Evolutionary conservation across 1,140 invertebrate species (phyloP), one percentile per base, ranked within the genome.

Genomic region (Lasioglossum baleicum): DNA sequence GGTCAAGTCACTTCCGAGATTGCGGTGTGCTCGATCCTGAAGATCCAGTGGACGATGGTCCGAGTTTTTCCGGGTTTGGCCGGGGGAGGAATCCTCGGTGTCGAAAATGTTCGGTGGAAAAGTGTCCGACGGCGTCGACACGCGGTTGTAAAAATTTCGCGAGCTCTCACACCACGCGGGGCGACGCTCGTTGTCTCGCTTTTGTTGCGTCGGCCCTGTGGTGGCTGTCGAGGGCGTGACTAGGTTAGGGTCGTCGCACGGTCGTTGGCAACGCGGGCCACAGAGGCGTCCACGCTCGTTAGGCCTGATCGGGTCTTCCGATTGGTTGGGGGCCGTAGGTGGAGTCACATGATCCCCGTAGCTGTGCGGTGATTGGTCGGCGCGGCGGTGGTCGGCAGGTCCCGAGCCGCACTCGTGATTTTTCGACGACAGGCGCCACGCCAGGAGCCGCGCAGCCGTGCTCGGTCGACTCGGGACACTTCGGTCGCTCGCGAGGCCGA

Each of bases 401-500:
- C 51, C 66, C 56, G 40, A 51, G 48, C 22, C 11, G 68, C 35
- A 66, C 75, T 66, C n/a, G 65, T 58, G 77, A 87, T 87, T 88
- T 88, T 88, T 88, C 78, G 79, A 71, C 77, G 75, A 53, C 4
- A 80, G 60, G 75, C 77, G 53, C 75, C 60, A 68, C 67, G 71
- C 68, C 44, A 68, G 58, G 42, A 67, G 35, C 31, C 80, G 80
- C 83, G 82, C 82, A 83, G 75, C 70, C 83, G 87, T 83, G 70
- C 81, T 83, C 70, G 69, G 20, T 31, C 68, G 51, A 31, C 75
- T 11, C 65, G 48, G 80, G 79, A 78, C 69, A 83, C 84, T 83
- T 72, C 64, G 81, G n/a, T 79, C 64, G 75, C 75, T 74, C 76
- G 83, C 89, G 82, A 86, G 84, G 87, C 85, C 88, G 87, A 89